A percentile compares a stretch with the other conserved stretches of the same genome.
Conservation (phyloP, 2,113 vertebrate species). For the Glaucidium brasilianum region DNA sequence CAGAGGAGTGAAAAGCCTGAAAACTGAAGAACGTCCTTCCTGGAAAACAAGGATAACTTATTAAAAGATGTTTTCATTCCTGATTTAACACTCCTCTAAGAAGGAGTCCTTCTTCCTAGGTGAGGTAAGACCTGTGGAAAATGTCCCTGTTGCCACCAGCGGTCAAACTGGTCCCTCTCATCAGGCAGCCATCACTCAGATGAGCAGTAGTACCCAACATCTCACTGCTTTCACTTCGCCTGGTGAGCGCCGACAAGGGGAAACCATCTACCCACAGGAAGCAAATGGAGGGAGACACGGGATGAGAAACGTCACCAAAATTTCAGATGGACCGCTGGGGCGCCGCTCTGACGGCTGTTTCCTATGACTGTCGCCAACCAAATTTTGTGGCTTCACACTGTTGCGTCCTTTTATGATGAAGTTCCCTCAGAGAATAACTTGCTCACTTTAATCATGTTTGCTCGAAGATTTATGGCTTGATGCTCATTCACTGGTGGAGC, state of each 20-base stretch:
- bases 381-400: slow-evolving; percentile 37
- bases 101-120: neutral
- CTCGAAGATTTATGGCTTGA: slow-evolving; percentile 76
- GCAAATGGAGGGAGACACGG: fast-evolving
- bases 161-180: neutral
- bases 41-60: neutral
- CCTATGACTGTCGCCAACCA: slow-evolving; percentile 50
- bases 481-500: slow-evolving; percentile 67
- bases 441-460: slow-evolving; percentile 75
- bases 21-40: neutral
- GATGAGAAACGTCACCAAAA: neutral
- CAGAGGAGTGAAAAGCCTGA: neutral
- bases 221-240: neutral
- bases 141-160: neutral
- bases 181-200: neutral
- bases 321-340: slow-evolving; percentile 39
- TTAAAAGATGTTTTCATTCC: neutral
- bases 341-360: slow-evolving; percentile 63
- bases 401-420: slow-evolving; percentile 62
- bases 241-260: fast-evolving
- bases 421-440: slow-evolving; percentile 70
- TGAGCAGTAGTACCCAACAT: fast-evolving
- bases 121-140: neutral
- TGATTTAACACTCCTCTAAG: neutral
- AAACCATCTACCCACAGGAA: neutral